phyloP scores from a whole-genome alignment of 2,888 invertebrate species.

The Parapristionchus giblindavisi region DNA sequence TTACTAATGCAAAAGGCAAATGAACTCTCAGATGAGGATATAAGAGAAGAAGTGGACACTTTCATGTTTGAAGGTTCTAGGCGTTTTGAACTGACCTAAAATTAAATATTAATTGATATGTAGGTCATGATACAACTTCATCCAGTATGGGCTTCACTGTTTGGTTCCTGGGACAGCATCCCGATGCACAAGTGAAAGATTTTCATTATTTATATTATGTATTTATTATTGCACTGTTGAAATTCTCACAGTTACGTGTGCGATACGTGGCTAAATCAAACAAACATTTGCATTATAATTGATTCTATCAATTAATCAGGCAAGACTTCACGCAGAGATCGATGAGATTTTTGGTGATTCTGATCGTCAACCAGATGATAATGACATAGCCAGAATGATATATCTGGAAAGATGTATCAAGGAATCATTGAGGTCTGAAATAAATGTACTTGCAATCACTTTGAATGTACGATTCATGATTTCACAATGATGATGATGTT shows the following conservation, averaged over 20 bases:
- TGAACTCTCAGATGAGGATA: constrained; percentile 70
- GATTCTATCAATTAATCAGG: no score
- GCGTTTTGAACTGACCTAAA: not conserved
- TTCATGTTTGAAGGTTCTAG: constrained; percentile 72
- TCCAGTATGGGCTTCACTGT: constrained; percentile 70
- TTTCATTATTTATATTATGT: not conserved
- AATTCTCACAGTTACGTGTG: no score
- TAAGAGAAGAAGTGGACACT: constrained; percentile 73
- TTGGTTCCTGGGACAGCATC: constrained; percentile 70
- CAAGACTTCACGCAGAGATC: constrained; percentile 50
- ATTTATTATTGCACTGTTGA: no score
- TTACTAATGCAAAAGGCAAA: constrained; percentile 70
- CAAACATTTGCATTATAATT: no score
- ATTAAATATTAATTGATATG: not conserved
- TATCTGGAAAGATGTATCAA: constrained; percentile 68
- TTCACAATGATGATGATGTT: not conserved
- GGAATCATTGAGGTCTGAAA: constrained; percentile 46
- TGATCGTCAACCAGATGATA: constrained; percentile 65
- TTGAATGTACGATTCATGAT: not conserved
- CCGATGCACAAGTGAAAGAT: constrained; percentile 65
- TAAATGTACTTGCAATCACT: not conserved
- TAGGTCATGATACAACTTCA: constrained; percentile 72
- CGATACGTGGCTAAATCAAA: no score
- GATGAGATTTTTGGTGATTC: constrained; percentile 48
- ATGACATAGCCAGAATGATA: constrained; percentile 61